Conservation (phyloP, 2,113 vertebrate species). For the Parus major region DNA sequence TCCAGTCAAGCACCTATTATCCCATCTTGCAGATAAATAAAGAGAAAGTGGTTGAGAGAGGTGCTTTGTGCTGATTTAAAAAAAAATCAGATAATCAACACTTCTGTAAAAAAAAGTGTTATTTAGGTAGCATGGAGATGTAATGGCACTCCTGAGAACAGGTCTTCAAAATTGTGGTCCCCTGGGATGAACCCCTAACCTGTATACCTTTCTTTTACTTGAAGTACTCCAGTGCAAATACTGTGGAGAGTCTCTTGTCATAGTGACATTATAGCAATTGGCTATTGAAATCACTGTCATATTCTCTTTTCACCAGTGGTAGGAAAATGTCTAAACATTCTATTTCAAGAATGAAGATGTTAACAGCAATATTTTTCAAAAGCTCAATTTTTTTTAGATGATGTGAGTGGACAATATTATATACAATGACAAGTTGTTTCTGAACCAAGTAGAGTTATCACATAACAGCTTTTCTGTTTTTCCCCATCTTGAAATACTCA, state of each 20-base stretch:
- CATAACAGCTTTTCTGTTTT: not conserved
- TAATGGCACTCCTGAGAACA: not conserved
- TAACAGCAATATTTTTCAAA: not conserved
- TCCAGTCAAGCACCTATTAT: not conserved
- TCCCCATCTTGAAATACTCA: not conserved
- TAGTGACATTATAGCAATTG: not conserved
- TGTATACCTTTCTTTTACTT: not conserved
- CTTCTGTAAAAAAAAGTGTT: not conserved
- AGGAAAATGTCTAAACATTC: not conserved
- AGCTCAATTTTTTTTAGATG: not conserved
- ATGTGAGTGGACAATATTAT: not conserved
- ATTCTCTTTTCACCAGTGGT: not conserved
- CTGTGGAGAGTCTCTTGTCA: not conserved
- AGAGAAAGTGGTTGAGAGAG: not conserved
- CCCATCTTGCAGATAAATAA: not conserved
- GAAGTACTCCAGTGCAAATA: not conserved
- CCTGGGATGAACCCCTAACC: not conserved
- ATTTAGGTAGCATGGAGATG: not conserved
- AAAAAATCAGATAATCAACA: not conserved
- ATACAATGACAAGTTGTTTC: conserved; percentile 1
- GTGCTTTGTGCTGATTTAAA: not conserved
- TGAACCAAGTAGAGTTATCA: conserved; percentile 4
- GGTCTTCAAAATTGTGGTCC: not conserved
- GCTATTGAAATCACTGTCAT: not conserved
- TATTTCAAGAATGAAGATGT: not conserved